Conservation (phyloP, 1,140 invertebrate genomes). For the Drosophila mauritiana region DNA sequence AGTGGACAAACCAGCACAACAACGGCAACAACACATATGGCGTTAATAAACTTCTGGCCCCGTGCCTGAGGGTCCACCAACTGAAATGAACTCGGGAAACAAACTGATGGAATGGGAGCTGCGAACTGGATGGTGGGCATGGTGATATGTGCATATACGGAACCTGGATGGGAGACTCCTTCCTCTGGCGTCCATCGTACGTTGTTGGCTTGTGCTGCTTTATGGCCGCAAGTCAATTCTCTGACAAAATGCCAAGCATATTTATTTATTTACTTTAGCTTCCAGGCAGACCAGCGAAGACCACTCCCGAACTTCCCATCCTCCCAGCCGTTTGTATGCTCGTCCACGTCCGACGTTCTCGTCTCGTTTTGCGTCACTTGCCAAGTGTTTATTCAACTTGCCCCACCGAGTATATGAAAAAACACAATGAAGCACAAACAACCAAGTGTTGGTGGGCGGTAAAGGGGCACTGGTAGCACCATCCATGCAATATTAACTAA, state of each 20-base stretch:
- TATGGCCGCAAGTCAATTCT: slow-evolving; percentile 82
- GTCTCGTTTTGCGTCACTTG: slow-evolving; percentile 66
- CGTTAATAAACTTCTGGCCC: slow-evolving; percentile 76
- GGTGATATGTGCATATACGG: not conserved
- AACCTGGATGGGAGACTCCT: slow-evolving; percentile 11
- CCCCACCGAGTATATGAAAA: slow-evolving; percentile 50
- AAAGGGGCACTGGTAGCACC: not conserved
- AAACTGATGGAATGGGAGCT: not conserved
- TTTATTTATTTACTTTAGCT: slow-evolving; percentile 79
- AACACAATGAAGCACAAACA: slow-evolving; percentile 29
- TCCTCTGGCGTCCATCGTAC: slow-evolving; percentile 42
- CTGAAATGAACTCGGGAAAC: slow-evolving; percentile 14
- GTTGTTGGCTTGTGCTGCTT: slow-evolving; percentile 72
- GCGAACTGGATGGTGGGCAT: slow-evolving; percentile 9
- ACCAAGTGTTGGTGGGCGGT: slow-evolving; percentile 17
- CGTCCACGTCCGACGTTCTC: slow-evolving; percentile 37
- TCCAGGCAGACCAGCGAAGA: slow-evolving; percentile 34
- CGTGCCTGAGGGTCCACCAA: slow-evolving; percentile 42
- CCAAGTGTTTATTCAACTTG: slow-evolving; percentile 74
- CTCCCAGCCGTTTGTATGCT: slow-evolving; percentile 26
- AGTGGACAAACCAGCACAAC: slow-evolving; percentile 55
- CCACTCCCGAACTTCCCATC: not conserved
- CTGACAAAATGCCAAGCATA: slow-evolving; percentile 80
- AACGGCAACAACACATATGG: slow-evolving; percentile 65
- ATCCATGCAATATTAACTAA: slow-evolving; percentile 34